phyloP scores from a whole-genome alignment of 2,113 vertebrate species.

The Indicator indicator region DNA sequence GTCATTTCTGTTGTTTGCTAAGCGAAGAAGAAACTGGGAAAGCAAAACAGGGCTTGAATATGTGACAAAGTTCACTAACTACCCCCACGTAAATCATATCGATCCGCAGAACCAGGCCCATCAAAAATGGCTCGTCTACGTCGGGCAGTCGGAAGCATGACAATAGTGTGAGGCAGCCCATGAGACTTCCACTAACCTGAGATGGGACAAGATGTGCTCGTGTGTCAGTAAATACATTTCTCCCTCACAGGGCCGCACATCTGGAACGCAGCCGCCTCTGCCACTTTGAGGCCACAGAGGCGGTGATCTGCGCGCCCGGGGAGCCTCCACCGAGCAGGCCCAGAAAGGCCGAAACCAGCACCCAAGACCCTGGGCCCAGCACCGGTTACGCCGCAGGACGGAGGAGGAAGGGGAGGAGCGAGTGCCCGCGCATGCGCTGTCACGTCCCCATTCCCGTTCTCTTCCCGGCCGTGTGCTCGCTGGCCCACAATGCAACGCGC shows the following conservation, averaged over 20 bases:
- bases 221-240: fast-evolving
- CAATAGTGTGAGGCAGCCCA: fast-evolving
- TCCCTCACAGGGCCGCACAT: background rate
- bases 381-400: fast-evolving
- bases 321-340: background rate
- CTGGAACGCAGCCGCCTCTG: background rate
- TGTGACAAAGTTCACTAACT: background rate
- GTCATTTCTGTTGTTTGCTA: conserved; percentile 72
- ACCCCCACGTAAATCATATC: background rate
- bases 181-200: fast-evolving
- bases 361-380: fast-evolving
- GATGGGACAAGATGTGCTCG: fast-evolving
- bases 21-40: background rate
- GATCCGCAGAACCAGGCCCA: no score
- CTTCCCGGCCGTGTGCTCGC: background rate
- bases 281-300: background rate
- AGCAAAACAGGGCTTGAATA: background rate
- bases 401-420: fast-evolving
- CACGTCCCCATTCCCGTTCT: fast-evolving
- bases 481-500: conserved; percentile 24
- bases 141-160: fast-evolving
- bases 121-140: fast-evolving
- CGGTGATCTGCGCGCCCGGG: fast-evolving
- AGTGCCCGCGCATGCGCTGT: fast-evolving
- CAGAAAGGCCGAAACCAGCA: fast-evolving